These are phyloP conservation scores for Sylvietta virens DNA, from an alignment of 2,113 vertebrate genomes.

Conservation along the genomic window DNA sequence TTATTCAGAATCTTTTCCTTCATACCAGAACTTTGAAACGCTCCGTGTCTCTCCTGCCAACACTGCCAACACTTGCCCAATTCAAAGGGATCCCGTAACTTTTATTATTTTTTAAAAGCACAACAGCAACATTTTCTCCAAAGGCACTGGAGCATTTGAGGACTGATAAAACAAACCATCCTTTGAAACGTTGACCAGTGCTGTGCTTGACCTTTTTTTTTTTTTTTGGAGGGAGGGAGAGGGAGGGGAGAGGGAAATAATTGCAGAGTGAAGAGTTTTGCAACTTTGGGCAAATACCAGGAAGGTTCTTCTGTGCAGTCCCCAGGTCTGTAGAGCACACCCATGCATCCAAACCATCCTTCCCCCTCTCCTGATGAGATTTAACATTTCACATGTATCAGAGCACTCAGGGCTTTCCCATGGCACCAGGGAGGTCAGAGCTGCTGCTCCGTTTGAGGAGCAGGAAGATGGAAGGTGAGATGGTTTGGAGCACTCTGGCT, in stretches of 20 bases:
- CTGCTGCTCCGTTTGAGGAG: background rate
- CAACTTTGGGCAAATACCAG: conserved; percentile 34
- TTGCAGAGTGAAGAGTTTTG: conserved; percentile 47
- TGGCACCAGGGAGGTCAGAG: background rate
- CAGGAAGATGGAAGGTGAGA: background rate
- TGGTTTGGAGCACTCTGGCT: background rate
- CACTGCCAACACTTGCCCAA: conserved; percentile 71
- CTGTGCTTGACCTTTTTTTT: background rate
- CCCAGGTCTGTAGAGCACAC: background rate
- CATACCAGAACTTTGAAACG: conserved; percentile 80
- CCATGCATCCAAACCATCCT: background rate
- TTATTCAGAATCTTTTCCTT: conserved; percentile 82
- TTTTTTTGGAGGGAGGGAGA: fast-evolving
- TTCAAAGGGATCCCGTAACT: conserved; percentile 75
- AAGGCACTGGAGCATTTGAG: conserved; percentile 54
- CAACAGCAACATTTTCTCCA: conserved; percentile 55
- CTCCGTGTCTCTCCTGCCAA: conserved; percentile 76
- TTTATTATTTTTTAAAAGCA: conserved; percentile 66
- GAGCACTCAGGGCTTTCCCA: background rate
- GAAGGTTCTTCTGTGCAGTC: background rate
- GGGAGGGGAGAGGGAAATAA: background rate
- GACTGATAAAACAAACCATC: conserved; percentile 40
- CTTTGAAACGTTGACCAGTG: conserved; percentile 62
- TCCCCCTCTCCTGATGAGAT: background rate
- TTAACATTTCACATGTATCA: background rate